phyloP scores from a whole-genome alignment of 2,113 vertebrate genomes.

The Boleophthalmus pectinirostris region DNA sequence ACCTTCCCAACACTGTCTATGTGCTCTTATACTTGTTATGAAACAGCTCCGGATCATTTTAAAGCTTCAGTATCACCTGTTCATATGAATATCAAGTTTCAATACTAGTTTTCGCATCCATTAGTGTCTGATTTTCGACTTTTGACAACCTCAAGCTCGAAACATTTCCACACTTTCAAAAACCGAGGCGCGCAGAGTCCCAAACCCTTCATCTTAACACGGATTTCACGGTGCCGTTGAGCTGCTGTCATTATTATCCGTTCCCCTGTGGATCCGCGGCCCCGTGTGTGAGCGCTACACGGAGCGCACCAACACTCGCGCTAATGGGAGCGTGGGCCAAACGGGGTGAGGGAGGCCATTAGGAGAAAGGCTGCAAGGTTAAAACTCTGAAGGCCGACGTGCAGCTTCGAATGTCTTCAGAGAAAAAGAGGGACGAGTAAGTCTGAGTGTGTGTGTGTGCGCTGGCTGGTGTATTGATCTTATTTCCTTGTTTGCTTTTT shows the following conservation, averaged over 20 bases:
- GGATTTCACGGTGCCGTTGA: slow-evolving; percentile 3
- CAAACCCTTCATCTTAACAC: slow-evolving; percentile 7
- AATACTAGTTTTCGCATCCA: too few species aligned
- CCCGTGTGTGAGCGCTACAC: slow-evolving; percentile 1
- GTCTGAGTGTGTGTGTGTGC: not conserved
- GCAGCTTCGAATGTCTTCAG: not conserved
- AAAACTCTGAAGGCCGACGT: not conserved
- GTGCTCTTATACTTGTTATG: too few species aligned
- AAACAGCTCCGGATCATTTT: too few species aligned
- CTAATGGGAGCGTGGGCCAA: not conserved
- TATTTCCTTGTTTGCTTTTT: slow-evolving; percentile 13
- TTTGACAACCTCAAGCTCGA: too few species aligned
- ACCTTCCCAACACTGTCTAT: too few species aligned
- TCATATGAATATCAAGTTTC: too few species aligned
- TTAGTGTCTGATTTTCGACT: too few species aligned
- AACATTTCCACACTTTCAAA: too few species aligned
- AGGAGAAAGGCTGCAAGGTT: not conserved
- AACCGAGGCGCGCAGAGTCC: not conserved
- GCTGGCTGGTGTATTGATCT: slow-evolving; percentile 32
- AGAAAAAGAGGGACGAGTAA: not conserved
- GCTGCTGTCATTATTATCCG: slow-evolving; percentile 13
- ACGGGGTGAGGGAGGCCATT: not conserved
- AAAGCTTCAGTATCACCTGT: too few species aligned
- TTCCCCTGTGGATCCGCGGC: slow-evolving; percentile 5
- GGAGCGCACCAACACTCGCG: not conserved